A percentile compares a stretch with the other conserved stretches of the same genome.
phyloP scores from a whole-genome alignment of 2,888 invertebrate species.

The Lottia gigantea region DNA sequence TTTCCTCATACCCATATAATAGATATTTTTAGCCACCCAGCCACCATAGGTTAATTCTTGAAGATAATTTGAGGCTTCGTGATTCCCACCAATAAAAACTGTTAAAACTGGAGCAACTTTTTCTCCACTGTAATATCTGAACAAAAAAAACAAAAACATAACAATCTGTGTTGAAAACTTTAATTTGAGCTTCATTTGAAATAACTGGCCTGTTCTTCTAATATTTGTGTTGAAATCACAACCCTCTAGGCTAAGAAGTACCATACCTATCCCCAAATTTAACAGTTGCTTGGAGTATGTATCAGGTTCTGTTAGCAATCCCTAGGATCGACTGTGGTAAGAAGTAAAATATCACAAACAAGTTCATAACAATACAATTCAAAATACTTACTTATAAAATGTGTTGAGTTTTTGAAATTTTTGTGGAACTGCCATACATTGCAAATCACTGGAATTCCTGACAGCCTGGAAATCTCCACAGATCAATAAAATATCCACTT shows the following conservation, averaged over 20 bases:
- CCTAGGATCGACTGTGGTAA: too few species aligned
- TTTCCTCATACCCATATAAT: slow-evolving; percentile 79
- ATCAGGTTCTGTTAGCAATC: too few species aligned
- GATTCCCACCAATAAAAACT: slow-evolving; percentile 97
- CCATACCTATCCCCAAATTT: too few species aligned
- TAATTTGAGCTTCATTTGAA: too few species aligned
- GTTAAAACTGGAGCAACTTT: slow-evolving; percentile 90
- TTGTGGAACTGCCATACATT: slow-evolving; percentile 94
- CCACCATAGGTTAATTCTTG: slow-evolving; percentile 96
- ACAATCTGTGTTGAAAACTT: too few species aligned
- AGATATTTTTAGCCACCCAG: slow-evolving; percentile 98
- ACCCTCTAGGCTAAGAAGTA: too few species aligned
- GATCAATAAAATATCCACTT: slow-evolving; percentile 91
- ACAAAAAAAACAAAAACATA: slow-evolving; percentile 27
- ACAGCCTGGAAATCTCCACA: slow-evolving; percentile 99
- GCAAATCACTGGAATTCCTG: slow-evolving; percentile 87
- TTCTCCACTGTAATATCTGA: slow-evolving; percentile 92
- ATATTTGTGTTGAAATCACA: too few species aligned
- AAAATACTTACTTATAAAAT: slow-evolving; percentile 85
- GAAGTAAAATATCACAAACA: too few species aligned
- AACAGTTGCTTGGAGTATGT: too few species aligned
- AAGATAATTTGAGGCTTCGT: slow-evolving; percentile 96
- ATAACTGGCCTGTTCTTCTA: too few species aligned
- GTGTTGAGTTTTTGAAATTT: slow-evolving; percentile 90
- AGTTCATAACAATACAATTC: not conserved